Conservation (phyloP, 2,113 vertebrate species). For the Oophaga pumilio region DNA sequence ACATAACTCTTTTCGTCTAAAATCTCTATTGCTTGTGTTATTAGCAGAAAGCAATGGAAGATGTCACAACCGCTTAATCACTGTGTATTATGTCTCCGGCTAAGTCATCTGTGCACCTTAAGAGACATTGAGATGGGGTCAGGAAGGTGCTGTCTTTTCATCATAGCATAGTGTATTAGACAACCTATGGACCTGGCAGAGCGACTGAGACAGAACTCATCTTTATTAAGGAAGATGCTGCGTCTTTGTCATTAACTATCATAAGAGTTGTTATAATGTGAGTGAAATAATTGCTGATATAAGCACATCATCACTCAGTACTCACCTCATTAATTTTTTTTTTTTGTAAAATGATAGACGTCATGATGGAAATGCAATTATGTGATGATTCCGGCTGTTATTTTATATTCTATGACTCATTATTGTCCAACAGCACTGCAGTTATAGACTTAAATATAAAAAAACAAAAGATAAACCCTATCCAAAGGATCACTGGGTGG, state of each 20-base stretch:
- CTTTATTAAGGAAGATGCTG: not conserved
- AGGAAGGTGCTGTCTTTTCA: not conserved
- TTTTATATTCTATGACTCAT: too few relatives aligned
- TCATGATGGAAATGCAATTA: too few relatives aligned
- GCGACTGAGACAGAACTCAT: not conserved
- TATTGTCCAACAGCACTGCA: too few relatives aligned
- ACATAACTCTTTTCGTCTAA: not conserved
- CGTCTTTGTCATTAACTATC: not conserved
- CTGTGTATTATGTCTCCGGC: not conserved
- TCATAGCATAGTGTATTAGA: not conserved
- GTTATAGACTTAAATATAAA: too few relatives aligned
- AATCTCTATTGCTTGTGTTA: not conserved
- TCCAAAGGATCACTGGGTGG: too few relatives aligned
- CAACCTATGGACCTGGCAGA: not conserved
- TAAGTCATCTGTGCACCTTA: not conserved
- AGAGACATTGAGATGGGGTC: not conserved
- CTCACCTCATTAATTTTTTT: too few relatives aligned
- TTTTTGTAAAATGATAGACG: too few relatives aligned
- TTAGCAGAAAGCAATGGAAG: not conserved
- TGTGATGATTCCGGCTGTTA: too few relatives aligned
- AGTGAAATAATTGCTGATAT: not conserved
- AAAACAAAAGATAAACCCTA: too few relatives aligned
- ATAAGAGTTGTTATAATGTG: not conserved
- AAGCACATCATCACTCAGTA: not conserved
- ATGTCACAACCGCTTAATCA: constrained; percentile 16